Conservation (phyloP, 2,888 invertebrate genomes). For the Thysanoteuthis rhombus region DNA sequence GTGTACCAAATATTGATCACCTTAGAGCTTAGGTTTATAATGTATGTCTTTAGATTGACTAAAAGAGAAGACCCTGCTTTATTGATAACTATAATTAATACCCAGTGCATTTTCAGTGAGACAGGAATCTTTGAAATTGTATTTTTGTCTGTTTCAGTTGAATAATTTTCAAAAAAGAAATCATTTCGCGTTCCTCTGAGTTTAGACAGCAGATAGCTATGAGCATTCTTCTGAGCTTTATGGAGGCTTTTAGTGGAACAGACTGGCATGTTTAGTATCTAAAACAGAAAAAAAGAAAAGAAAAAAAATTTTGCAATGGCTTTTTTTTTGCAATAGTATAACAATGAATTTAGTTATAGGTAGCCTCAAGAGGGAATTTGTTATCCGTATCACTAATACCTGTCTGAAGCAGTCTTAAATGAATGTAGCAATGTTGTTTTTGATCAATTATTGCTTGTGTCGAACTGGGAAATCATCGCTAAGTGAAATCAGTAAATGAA, state of each 20-base stretch:
- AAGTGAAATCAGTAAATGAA: not conserved
- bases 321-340: not conserved
- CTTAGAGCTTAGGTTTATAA: too few relatives aligned
- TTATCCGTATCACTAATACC: not conserved
- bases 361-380: not conserved
- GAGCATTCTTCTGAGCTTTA: not conserved
- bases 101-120: too few relatives aligned
- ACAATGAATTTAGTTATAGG: not conserved
- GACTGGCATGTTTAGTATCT: not conserved
- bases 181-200: too few relatives aligned
- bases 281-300: not conserved
- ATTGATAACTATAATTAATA: too few relatives aligned
- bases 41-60: too few relatives aligned
- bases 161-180: too few relatives aligned
- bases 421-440: not conserved
- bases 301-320: not conserved
- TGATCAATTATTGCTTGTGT: not conserved
- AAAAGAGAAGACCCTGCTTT: too few relatives aligned
- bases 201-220: not conserved
- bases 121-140: too few relatives aligned
- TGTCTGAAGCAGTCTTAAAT: not conserved
- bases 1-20: too few relatives aligned
- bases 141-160: too few relatives aligned
- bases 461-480: not conserved
- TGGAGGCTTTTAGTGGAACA: not conserved